phyloP scores from a whole-genome alignment of 2,888 invertebrate species.

The Mechanitis mazaeus region DNA sequence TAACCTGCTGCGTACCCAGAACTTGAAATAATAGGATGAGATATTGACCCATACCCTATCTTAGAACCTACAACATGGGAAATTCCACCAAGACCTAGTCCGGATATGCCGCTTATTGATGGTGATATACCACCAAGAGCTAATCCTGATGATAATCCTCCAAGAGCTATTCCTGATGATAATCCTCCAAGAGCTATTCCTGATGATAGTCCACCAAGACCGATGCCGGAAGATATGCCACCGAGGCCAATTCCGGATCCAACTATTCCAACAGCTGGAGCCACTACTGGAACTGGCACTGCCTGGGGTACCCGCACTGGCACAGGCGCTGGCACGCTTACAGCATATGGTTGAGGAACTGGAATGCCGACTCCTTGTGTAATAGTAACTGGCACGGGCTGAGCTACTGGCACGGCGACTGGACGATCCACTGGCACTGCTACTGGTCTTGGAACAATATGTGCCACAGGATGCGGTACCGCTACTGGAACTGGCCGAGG shows the following conservation, averaged over 20 bases:
- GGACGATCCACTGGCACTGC: slow-evolving; percentile 73
- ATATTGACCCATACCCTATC: slow-evolving; percentile 8
- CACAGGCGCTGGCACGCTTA: slow-evolving; percentile 58
- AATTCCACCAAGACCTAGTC: not conserved
- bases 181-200: slow-evolving; percentile 5
- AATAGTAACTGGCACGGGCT: slow-evolving; percentile 70
- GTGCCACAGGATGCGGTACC: slow-evolving; percentile 66
- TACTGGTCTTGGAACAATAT: slow-evolving; percentile 58
- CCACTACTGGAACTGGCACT: slow-evolving; percentile 42
- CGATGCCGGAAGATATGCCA: not conserved
- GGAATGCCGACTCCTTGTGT: slow-evolving; percentile 73
- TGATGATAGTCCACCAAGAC: slow-evolving; percentile 10
- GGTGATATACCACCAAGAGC: slow-evolving; percentile 10
- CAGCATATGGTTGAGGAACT: slow-evolving; percentile 72
- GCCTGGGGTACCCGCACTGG: slow-evolving; percentile 57
- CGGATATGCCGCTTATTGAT: no score
- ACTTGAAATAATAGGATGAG: slow-evolving; percentile 17
- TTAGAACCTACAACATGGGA: slow-evolving; percentile 14
- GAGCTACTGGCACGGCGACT: slow-evolving; percentile 72
- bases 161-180: slow-evolving; percentile 5
- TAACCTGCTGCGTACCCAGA: slow-evolving; percentile 18
- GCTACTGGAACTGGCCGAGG: slow-evolving; percentile 52
- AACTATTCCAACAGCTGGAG: slow-evolving; percentile 28
- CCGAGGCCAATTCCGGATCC: slow-evolving; percentile 3
- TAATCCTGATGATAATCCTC: not conserved